Base-by-base conservation (phyloP, 2,888 invertebrate species). In the Stenoptilia bipunctidactyla region DNA sequence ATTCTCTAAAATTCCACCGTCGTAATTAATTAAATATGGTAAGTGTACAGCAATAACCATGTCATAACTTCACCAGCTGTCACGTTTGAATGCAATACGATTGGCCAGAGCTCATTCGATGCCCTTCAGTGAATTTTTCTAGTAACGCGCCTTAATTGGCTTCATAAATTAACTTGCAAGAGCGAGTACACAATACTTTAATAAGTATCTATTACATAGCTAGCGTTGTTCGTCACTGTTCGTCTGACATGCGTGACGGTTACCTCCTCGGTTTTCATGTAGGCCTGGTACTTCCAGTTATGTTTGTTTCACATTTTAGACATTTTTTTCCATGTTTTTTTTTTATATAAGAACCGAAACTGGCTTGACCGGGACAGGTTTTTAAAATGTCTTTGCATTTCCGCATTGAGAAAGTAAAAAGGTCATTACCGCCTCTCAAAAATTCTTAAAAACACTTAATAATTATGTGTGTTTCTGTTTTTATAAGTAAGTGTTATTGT, bases 241-340 rank as follows among this genome's bases (percentile, higher is more conserved):
- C 20, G 20, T 8, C 20, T 20, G 56, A 65, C 65, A 66, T 50
- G 66, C 64, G 60, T 58, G 63, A 60, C 66, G 60, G 48, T 56
- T 44, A 56, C 56, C 70, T 69, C 58, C 61, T 51, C 47, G 52
- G 48, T 49, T 50, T 13, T 65, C 68, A 72, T 83, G 73, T 51
- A 50, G 55, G 51, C 82, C 77, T 79, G 72, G 80, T 83, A 76
- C 66, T 56, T 66, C 52, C 61, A 58, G 67, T 71, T 76, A 77
- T 65, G 73, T 74, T 76, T 71, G 74, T 73, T 79, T 74, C 79
- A 75, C 72, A 75, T 77, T 79, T 82, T 68, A 71, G 63, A 20
- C 8, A 20, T 20, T 20, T 20, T 20, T 20, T 15, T 77, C 71
- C 44, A 67, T 67, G 71, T 77, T 73, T 75, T 64, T 75, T 75